These are phyloP conservation scores for Rhea pennata DNA, from an alignment of 2,113 vertebrate genomes.

Conservation along the genomic window DNA sequence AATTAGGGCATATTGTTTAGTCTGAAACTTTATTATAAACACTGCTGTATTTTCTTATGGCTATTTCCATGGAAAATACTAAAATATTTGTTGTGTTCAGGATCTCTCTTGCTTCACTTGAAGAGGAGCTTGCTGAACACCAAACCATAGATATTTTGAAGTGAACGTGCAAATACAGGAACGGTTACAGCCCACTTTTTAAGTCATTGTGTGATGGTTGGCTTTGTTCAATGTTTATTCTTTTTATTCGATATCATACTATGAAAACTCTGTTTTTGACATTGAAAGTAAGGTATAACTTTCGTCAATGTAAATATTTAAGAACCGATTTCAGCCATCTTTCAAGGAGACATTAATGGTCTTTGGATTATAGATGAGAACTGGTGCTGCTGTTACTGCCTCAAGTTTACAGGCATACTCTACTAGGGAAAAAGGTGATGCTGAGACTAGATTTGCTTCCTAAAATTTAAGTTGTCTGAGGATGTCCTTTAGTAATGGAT, in stretches of 20 bases:
- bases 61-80: neutral
- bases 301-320: neutral
- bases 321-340: neutral
- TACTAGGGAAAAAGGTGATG: neutral
- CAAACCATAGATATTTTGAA: neutral
- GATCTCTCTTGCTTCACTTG: neutral
- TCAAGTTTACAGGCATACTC: neutral
- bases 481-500: neutral
- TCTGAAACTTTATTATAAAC: neutral
- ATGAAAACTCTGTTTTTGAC: neutral
- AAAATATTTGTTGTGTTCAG: neutral
- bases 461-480: neutral
- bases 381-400: neutral
- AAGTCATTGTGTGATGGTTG: neutral
- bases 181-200: too few relatives aligned
- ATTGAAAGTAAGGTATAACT: fast-evolving
- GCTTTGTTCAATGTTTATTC: neutral
- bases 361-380: neutral
- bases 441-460: neutral
- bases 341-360: neutral
- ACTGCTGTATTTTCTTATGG: neutral
- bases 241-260: neutral
- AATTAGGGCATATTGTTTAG: neutral
- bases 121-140: neutral
- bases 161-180: neutral